These are phyloP conservation scores for Enteromius treurensis DNA, from an alignment of 2,797 vertebrate species.

Conservation along the genomic window DNA sequence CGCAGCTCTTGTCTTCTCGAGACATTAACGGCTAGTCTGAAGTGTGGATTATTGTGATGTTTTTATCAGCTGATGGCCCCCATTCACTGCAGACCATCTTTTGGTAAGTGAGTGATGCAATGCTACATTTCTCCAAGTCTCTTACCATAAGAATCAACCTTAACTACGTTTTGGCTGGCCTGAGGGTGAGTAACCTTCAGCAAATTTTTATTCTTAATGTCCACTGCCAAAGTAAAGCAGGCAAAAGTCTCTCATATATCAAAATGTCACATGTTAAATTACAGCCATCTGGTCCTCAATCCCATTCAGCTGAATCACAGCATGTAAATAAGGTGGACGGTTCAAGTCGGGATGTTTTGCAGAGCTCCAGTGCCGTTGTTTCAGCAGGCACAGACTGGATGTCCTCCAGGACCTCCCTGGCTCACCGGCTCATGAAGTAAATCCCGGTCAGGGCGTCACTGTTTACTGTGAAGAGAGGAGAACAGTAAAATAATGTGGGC, in stretches of 20 bases:
- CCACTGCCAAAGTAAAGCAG: neutral
- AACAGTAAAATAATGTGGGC: neutral
- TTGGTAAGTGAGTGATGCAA: neutral
- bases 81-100: neutral
- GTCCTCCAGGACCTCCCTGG: neutral
- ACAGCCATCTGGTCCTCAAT: neutral
- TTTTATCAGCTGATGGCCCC: neutral
- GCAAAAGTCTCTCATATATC: neutral
- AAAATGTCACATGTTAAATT: neutral
- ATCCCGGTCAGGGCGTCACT: neutral
- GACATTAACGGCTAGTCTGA: too few species aligned
- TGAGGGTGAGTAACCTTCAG: neutral
- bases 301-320: neutral
- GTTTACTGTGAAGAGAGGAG: conserved; percentile 9
- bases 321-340: neutral
- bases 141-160: neutral
- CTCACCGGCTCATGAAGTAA: neutral
- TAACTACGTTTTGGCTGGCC: neutral
- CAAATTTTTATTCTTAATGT: neutral
- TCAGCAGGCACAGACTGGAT: conserved; percentile 13
- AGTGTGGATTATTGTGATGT: neutral
- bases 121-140: neutral
- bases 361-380: neutral
- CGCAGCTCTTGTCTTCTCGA: too few species aligned
- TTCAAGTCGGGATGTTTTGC: neutral